Percentiles rank a stretch among this genome's conserved stretches.
Conservation (phyloP, 2,797 vertebrate genomes). For the Octomys mimax region DNA sequence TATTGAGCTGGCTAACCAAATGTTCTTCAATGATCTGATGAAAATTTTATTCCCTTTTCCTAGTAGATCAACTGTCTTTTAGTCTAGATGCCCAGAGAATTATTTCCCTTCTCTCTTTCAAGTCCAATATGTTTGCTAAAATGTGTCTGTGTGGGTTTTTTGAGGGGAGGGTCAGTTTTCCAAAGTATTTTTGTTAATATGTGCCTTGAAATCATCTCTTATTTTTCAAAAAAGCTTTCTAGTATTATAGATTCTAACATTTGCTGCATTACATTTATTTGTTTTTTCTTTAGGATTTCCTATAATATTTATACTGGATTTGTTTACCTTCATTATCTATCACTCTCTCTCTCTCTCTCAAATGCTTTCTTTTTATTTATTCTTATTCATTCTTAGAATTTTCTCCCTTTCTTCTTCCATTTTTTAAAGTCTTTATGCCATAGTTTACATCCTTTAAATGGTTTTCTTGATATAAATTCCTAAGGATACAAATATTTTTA, state of each 20-base stretch:
- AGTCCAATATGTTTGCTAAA: background rate
- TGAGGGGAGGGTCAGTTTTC: background rate
- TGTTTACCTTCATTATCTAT: background rate
- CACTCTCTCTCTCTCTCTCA: background rate
- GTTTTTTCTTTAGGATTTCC: background rate
- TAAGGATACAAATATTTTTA: background rate
- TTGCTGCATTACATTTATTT: background rate
- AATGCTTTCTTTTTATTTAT: background rate
- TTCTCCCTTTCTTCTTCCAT: background rate
- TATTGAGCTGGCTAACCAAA: background rate
- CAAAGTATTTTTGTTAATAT: slow-evolving; percentile 56
- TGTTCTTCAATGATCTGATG: background rate
- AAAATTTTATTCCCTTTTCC: slow-evolving; percentile 37
- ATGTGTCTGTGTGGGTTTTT: background rate
- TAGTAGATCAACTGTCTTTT: background rate
- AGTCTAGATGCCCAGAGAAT: background rate
- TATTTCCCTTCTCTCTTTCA: background rate
- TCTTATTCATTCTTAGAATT: background rate
- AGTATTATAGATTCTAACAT: slow-evolving; percentile 6
- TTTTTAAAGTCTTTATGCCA: background rate
- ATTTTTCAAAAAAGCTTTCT: background rate
- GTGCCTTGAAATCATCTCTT: background rate
- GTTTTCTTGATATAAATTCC: slow-evolving; percentile 53
- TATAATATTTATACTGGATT: background rate
- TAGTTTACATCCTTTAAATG: slow-evolving; percentile 49